Evolutionary conservation across 2,797 vertebrate species (phyloP).

Genomic region (Megaceryle alcyon): DNA sequence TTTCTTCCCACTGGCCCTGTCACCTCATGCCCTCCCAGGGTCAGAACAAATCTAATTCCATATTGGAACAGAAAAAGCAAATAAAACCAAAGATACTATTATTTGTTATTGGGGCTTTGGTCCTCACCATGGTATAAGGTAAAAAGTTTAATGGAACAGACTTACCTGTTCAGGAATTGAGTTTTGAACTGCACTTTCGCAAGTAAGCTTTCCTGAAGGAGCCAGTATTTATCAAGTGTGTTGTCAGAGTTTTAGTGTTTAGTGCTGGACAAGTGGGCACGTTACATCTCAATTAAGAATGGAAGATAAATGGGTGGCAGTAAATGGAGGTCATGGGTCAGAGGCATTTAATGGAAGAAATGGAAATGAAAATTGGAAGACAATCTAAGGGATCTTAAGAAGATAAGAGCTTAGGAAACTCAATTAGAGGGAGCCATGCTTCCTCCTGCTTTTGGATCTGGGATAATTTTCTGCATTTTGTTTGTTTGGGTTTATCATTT

Average conservation of each 20-base stretch:
- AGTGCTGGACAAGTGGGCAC: conserved; percentile 27
- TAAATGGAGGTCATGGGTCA: conserved; percentile 66
- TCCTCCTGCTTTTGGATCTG: conserved; percentile 4
- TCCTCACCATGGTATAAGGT: not conserved
- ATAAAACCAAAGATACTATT: not conserved
- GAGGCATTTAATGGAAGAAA: conserved; percentile 74
- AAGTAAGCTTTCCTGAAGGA: not conserved
- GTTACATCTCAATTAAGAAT: conserved; percentile 73
- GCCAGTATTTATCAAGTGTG: not conserved
- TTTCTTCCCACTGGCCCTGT: not conserved
- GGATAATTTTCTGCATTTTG: conserved; percentile 44
- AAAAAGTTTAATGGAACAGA: not conserved
- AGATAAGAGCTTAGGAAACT: conserved; percentile 66
- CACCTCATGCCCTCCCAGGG: not conserved
- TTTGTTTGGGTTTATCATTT: conserved; percentile 34
- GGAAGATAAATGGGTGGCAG: conserved; percentile 63
- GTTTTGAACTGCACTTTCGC: not conserved
- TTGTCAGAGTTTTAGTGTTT: conserved; percentile 35
- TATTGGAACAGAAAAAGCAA: not conserved
- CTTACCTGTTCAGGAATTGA: not conserved
- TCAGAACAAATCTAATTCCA: conserved; percentile 8
- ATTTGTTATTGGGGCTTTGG: not conserved
- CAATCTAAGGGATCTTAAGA: conserved; percentile 67
- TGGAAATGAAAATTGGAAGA: conserved; percentile 77
- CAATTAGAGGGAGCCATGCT: conserved; percentile 56